Percentiles rank a stretch among this genome's conserved stretches.
Evolutionary conservation across 2,888 invertebrate genomes (phyloP).

Genomic region (Itoplectis maculator): DNA sequence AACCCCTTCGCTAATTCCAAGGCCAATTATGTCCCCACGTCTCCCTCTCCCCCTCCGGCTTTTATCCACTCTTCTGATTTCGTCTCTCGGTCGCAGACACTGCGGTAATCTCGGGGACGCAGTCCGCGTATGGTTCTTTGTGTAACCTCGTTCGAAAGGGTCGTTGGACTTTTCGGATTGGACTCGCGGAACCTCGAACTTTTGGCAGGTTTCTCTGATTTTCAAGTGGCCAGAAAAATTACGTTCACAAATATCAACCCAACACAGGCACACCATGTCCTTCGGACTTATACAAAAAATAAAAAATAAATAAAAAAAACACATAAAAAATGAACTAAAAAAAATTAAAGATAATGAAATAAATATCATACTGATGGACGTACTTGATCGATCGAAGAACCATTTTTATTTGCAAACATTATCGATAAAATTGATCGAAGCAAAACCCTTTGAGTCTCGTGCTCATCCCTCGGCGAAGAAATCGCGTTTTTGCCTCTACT

Average conservation of each 20-base stretch:
- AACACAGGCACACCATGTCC: too few species aligned
- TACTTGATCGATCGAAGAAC: conserved; percentile 5
- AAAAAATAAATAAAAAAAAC: too few species aligned
- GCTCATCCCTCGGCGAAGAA: too few species aligned
- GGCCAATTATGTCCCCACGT: conserved; percentile 78
- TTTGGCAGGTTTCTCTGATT: background rate
- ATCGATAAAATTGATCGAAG: too few species aligned
- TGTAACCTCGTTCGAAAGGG: conserved; percentile 26
- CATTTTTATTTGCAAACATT: background rate
- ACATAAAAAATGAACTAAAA: too few species aligned
- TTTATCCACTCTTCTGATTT: conserved; percentile 43
- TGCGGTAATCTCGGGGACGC: conserved; percentile 32
- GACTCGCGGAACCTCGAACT: background rate
- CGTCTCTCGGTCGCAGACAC: conserved; percentile 42
- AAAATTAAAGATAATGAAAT: too few species aligned
- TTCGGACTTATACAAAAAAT: too few species aligned
- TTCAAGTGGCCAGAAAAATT: background rate
- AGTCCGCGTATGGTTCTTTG: background rate
- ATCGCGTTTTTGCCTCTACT: conserved; percentile 23
- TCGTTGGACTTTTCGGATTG: conserved; percentile 46
- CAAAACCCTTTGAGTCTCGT: too few species aligned
- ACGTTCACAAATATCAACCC: too few species aligned
- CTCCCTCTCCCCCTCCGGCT: conserved; percentile 46
- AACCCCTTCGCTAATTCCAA: conserved; percentile 80
- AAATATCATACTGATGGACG: too few species aligned